Evolutionary conservation across 2,888 invertebrate species (phyloP).

Genomic region (Dasypogon diadema): DNA sequence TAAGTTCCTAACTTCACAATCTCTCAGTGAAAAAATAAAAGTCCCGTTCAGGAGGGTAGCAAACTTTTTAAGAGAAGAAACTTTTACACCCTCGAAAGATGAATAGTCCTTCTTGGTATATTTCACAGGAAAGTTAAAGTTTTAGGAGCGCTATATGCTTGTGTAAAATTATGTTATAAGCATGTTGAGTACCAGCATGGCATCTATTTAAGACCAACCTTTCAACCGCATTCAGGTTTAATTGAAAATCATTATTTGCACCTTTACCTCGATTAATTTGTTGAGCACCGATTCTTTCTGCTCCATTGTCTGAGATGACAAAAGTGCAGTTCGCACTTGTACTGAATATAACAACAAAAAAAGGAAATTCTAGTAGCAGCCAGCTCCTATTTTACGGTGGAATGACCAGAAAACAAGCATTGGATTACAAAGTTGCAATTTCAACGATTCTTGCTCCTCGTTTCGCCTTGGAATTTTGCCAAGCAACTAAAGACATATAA

Average conservation of each 20-base stretch:
- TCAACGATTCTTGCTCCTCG: too few relatives aligned
- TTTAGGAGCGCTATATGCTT: neutral
- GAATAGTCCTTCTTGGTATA: neutral
- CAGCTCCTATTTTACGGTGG: too few relatives aligned
- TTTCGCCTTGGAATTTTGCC: constrained; percentile 19
- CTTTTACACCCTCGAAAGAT: neutral
- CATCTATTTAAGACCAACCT: neutral
- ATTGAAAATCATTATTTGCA: neutral
- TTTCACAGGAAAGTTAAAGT: neutral
- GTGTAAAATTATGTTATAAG: neutral
- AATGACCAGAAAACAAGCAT: too few relatives aligned
- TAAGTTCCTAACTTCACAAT: too few relatives aligned
- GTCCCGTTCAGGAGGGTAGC: too few relatives aligned
- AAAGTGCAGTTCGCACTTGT: neutral
- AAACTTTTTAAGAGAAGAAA: too few relatives aligned
- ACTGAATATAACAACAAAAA: neutral
- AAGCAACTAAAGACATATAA: constrained; percentile 20
- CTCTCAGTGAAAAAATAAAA: too few relatives aligned
- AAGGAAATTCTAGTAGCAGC: too few relatives aligned
- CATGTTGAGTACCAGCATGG: neutral
- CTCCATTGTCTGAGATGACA: constrained; percentile 8
- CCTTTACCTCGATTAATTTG: neutral
- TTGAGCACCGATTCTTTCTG: neutral
- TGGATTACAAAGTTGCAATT: too few relatives aligned
- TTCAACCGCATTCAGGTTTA: constrained; percentile 7